phyloP scores from a whole-genome alignment of 2,888 invertebrate genomes.

The Rotaria sp. region DNA sequence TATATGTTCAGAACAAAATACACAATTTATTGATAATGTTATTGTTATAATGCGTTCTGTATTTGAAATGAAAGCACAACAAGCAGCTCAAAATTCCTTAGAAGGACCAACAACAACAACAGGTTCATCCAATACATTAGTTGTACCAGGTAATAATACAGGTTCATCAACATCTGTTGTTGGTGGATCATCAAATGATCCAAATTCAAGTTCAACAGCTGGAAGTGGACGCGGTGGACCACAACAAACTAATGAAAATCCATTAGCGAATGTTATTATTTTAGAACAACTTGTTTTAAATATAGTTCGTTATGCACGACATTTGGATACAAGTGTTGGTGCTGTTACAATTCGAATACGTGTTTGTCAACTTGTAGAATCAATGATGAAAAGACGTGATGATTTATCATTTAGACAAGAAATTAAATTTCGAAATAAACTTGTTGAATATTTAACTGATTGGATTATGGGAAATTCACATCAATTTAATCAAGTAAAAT shows the following conservation, averaged over 20 bases:
- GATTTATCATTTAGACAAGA: conserved; percentile 90
- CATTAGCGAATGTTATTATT: conserved; percentile 61
- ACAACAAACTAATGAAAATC: conserved; percentile 47
- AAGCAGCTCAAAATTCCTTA: conserved; percentile 68
- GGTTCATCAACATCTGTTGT: neutral
- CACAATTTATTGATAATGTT: conserved; percentile 90
- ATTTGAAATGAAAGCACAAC: conserved; percentile 76
- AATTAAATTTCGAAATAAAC: conserved; percentile 95
- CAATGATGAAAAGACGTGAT: conserved; percentile 86
- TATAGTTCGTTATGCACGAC: conserved; percentile 87
- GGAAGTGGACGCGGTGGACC: conserved; percentile 47
- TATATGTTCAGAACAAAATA: conserved; percentile 80
- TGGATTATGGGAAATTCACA: conserved; percentile 90
- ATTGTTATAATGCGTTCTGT: conserved; percentile 97
- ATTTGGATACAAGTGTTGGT: conserved; percentile 84
- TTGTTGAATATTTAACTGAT: conserved; percentile 90
- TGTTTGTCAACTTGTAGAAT: conserved; percentile 44
- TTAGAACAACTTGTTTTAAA: conserved; percentile 92
- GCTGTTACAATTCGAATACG: conserved; percentile 91
- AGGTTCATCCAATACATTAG: conserved; percentile 4
- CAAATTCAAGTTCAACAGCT: neutral
- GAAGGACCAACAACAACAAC: conserved; percentile 31
- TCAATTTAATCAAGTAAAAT: conserved; percentile 59
- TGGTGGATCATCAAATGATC: neutral
- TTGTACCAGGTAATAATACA: neutral